phyloP scores from a whole-genome alignment of 2,888 invertebrate species.

The Agrochola lychnidis region DNA sequence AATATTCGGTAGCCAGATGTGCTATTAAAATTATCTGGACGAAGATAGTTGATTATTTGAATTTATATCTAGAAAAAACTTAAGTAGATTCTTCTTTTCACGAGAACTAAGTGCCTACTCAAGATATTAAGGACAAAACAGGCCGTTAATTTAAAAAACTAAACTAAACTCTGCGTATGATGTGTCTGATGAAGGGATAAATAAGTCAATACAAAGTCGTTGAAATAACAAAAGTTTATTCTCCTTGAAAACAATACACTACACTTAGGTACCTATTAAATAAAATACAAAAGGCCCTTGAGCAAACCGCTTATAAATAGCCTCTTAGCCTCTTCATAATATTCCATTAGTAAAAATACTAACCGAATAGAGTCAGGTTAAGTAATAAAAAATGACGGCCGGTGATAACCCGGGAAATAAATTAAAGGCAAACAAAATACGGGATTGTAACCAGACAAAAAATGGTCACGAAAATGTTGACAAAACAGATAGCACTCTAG shows the following conservation, averaged over 20 bases:
- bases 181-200: neutral
- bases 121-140: neutral
- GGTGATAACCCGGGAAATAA: conserved; percentile 27
- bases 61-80: neutral
- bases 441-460: neutral
- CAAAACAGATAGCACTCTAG: conserved; percentile 24
- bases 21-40: neutral
- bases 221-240: conserved; percentile 22
- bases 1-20: neutral
- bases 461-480: conserved; percentile 19
- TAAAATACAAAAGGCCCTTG: conserved; percentile 45
- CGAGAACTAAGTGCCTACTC: neutral
- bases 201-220: neutral
- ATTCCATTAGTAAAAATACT: conserved; percentile 46
- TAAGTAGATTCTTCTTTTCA: neutral
- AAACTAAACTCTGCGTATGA: neutral
- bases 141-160: neutral
- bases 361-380: conserved; percentile 21
- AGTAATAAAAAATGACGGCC: conserved; percentile 47
- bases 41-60: neutral
- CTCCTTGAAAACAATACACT: conserved; percentile 37
- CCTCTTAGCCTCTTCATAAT: conserved; percentile 32
- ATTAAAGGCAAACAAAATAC: conserved; percentile 22
- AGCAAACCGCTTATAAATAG: conserved; percentile 55
- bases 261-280: no score